Evolutionary conservation across 2,113 vertebrate genomes (phyloP).

Genomic region (Geococcyx californianus): DNA sequence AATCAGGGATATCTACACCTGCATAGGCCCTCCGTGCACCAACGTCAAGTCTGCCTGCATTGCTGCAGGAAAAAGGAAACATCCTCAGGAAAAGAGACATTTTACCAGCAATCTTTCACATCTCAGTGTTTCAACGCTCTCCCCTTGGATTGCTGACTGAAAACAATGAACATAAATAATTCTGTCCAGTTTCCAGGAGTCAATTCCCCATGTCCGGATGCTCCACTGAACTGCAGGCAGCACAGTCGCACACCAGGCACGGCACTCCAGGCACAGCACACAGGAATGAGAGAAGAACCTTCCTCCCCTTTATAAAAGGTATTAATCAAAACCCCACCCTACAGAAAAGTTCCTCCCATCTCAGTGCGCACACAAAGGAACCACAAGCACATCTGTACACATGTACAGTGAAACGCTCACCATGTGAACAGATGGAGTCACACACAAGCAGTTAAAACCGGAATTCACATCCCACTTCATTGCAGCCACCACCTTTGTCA

Average conservation of each 20-base stretch:
- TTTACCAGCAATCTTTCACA: constrained; percentile 26
- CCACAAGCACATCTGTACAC: background rate
- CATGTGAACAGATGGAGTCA: background rate
- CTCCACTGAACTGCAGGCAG: background rate
- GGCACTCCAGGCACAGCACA: background rate
- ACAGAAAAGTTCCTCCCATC: background rate
- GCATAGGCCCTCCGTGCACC: background rate
- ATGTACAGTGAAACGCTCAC: background rate
- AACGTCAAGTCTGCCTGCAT: background rate
- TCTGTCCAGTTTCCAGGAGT: background rate
- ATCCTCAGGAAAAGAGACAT: background rate
- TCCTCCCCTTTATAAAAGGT: background rate
- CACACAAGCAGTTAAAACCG: background rate
- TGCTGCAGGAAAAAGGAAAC: background rate
- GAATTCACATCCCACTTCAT: background rate
- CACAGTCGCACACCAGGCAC: background rate
- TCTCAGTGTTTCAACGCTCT: background rate
- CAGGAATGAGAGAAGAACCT: background rate
- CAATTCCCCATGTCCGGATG: background rate
- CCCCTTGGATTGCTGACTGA: background rate
- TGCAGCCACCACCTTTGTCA: background rate
- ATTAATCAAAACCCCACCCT: background rate
- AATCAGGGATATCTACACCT: constrained; percentile 6
- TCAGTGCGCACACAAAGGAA: background rate
- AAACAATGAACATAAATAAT: background rate